These are phyloP conservation scores for Chloroclystis v-ata DNA, from an alignment of 2,888 invertebrate species.

Conservation along the genomic window DNA sequence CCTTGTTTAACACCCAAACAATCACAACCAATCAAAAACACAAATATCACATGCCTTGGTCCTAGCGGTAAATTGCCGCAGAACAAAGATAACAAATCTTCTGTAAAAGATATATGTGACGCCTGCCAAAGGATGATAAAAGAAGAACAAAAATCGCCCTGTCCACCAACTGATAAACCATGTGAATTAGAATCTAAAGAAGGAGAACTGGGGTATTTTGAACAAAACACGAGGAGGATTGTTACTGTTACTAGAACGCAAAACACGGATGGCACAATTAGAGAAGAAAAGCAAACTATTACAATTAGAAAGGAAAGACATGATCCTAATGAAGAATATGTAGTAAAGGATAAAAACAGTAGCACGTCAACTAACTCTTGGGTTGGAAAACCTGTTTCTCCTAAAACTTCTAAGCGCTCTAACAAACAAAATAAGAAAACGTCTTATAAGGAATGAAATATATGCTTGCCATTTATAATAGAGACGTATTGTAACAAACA, in stretches of 20 bases:
- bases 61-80: neutral
- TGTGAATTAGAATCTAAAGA: constrained; percentile 12
- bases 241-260: constrained; percentile 36
- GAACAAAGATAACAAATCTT: neutral
- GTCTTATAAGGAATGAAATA: no score
- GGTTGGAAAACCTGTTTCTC: neutral
- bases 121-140: constrained; percentile 11
- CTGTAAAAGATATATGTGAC: constrained; percentile 1
- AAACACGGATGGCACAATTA: constrained; percentile 40
- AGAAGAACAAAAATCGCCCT: neutral
- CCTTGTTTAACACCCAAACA: no score
- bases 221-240: constrained; percentile 37
- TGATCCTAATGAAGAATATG: constrained; percentile 30
- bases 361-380: neutral
- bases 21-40: neutral
- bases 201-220: constrained; percentile 35
- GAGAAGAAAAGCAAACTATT: constrained; percentile 38
- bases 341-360: constrained; percentile 22
- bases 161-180: neutral
- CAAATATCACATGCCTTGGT: neutral
- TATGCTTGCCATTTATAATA: no score
- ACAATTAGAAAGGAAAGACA: constrained; percentile 33
- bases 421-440: no score
- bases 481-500: no score
- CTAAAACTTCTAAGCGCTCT: no score